Percentiles rank a stretch among this genome's conserved stretches.
Evolutionary conservation across 2,797 vertebrate species (phyloP).

Genomic region (Astyanax mexicanus): DNA sequence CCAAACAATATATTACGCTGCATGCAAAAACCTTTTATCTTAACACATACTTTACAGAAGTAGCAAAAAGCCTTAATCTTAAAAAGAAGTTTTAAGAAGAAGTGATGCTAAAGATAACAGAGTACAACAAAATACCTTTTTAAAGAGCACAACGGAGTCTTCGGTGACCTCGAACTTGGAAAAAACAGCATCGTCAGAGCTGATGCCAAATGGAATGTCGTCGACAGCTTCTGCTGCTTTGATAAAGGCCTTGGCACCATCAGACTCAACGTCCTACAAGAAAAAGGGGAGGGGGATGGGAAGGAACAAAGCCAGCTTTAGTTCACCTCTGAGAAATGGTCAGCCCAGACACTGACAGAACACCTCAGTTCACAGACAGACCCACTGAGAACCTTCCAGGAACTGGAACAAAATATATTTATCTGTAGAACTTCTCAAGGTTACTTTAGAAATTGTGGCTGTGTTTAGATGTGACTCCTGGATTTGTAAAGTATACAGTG

Average conservation of each 20-base stretch:
- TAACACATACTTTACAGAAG: no score
- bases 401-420: no score
- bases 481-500: no score
- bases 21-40: no score
- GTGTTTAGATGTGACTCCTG: no score
- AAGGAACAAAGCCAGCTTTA: background rate
- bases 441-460: no score
- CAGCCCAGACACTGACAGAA: background rate
- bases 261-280: constrained; percentile 83
- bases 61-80: background rate
- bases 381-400: no score
- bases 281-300: background rate
- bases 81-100: background rate
- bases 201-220: constrained; percentile 91
- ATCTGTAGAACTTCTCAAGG: no score
- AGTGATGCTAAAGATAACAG: background rate
- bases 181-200: constrained; percentile 82
- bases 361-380: no score
- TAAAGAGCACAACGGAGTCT: constrained; percentile 91
- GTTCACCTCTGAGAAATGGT: background rate
- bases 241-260: constrained; percentile 84
- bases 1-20: no score
- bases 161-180: constrained; percentile 86
- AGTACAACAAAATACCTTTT: constrained; percentile 84
- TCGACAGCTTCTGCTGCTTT: constrained; percentile 89